Evolutionary conservation across 2,888 invertebrate genomes (phyloP).

Genomic region (Cremastinae sp.): DNA sequence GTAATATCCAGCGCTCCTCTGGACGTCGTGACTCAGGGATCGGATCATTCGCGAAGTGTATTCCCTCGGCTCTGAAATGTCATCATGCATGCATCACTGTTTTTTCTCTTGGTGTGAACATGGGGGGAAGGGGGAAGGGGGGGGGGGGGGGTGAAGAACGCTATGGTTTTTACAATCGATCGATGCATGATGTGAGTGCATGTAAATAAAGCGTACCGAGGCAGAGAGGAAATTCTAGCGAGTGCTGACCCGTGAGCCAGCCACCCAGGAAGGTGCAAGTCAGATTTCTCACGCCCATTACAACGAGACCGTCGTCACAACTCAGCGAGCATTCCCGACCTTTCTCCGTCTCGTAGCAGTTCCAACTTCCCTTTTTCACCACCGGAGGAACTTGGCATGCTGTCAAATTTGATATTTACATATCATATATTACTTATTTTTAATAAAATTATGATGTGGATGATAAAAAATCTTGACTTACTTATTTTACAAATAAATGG

Average conservation of each 20-base stretch:
- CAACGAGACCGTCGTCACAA: slow-evolving; percentile 63
- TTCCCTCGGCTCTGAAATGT: slow-evolving; percentile 52
- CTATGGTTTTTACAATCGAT: not conserved
- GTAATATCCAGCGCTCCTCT: slow-evolving; percentile 66
- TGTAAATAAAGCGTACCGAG: slow-evolving; percentile 53
- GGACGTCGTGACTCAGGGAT: slow-evolving; percentile 64
- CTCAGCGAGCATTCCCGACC: slow-evolving; percentile 62
- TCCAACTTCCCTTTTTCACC: slow-evolving; percentile 68
- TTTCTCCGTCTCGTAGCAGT: slow-evolving; percentile 53
- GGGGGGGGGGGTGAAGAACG: too few relatives aligned
- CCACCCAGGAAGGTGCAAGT: slow-evolving; percentile 61
- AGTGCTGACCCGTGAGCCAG: slow-evolving; percentile 64
- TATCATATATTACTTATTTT: not conserved
- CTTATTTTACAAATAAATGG: slow-evolving; percentile 80
- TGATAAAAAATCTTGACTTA: too few relatives aligned
- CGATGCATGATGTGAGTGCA: too few relatives aligned
- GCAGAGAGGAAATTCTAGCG: slow-evolving; percentile 70
- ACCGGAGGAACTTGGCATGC: slow-evolving; percentile 65
- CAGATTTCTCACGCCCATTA: slow-evolving; percentile 64
- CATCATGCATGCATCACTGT: too few relatives aligned
- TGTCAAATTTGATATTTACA: slow-evolving; percentile 24
- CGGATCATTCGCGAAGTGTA: slow-evolving; percentile 64
- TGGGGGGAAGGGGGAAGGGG: too few relatives aligned
- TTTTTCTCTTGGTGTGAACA: not conserved
- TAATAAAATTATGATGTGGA: not conserved